Conservation (phyloP, 2,888 invertebrate species). For the Lasius fuliginosus region DNA sequence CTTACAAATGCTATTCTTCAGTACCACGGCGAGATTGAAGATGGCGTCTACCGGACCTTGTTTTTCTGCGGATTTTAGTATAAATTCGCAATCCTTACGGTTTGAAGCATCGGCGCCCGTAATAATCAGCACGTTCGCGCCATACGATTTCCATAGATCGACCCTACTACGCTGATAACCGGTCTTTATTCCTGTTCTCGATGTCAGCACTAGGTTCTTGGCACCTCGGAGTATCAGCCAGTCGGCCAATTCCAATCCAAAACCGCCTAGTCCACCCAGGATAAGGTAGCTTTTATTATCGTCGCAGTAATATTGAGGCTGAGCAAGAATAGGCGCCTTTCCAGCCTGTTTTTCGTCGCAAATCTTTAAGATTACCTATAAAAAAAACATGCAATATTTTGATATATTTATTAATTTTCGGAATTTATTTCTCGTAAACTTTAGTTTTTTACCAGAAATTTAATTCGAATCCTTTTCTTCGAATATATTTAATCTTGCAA, state of each 20-base stretch:
- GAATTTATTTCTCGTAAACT: background rate
- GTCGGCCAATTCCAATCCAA: slow-evolving; percentile 95
- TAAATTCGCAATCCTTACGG: slow-evolving; percentile 90
- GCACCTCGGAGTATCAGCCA: slow-evolving; percentile 95
- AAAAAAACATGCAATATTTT: background rate
- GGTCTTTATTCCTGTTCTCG: slow-evolving; percentile 92
- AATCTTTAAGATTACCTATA: slow-evolving; percentile 80
- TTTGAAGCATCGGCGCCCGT: slow-evolving; percentile 91
- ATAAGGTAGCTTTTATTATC: slow-evolving; percentile 88
- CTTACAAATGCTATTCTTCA: slow-evolving; percentile 87
- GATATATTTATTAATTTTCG: background rate
- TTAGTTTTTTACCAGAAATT: background rate
- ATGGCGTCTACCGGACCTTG: slow-evolving; percentile 89
- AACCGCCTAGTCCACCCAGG: slow-evolving; percentile 95
- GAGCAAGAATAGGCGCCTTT: slow-evolving; percentile 82
- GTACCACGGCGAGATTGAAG: slow-evolving; percentile 89
- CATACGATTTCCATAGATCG: slow-evolving; percentile 90
- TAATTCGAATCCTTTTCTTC: background rate
- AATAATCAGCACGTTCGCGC: slow-evolving; percentile 90
- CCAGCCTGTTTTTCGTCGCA: slow-evolving; percentile 66
- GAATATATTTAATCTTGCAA: background rate
- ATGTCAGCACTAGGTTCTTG: slow-evolving; percentile 92
- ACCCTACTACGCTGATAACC: slow-evolving; percentile 94
- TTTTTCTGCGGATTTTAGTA: slow-evolving; percentile 88
- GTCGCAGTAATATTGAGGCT: slow-evolving; percentile 87